Evolutionary conservation across 2,113 vertebrate species (phyloP), one percentile per base, ranked within the genome.

Genomic region (Sprattus sprattus): DNA sequence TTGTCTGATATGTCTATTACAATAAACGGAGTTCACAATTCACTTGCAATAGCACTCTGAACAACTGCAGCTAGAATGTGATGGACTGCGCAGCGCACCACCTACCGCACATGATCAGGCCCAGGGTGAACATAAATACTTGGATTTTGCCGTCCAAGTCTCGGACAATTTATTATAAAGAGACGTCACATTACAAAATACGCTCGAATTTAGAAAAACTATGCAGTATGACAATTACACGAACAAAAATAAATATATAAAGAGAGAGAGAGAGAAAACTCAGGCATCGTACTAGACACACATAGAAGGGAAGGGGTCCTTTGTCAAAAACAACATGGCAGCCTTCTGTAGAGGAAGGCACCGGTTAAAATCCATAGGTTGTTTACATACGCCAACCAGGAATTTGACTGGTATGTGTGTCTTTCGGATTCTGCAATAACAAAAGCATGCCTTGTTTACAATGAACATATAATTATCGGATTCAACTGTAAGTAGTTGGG

Each of bases 291-390:
- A 52, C 0, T 7, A 64, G 91, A 28, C 93, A 92, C 82, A 88
- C 20, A 1, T 32, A 0, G 45, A 4, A 18, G 5, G 4, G 2
- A 1, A 15, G 1, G 84, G 93, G 94, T 94, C 95, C 92, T 94
- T 91, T 87, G 32, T 54, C 44, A 85, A 89, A 10, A 92, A 93
- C 92, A 93, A 89, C 87, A 95, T 95, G 95, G 94, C 95, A 0
- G 92, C 91, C 83, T 82, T 95, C 83, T 92, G 87, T 4, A 90
- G 87, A 84, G 85, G 86, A n/a, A 93, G 89, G 64, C 89, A 91
- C 89, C 88, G 92, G 83, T 93, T 93, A 89, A 95, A 92, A 88
- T 88, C 16, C n/a, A 64, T 85, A 9, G 82, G 57, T 0, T 87
- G 64, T 75, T 86, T 89, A 0, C 84, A 81, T 10, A 28, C 89